Percentiles rank a stretch among this genome's conserved stretches.
phyloP scores from a whole-genome alignment of 2,113 vertebrate species.

The Larimichthys crocea region DNA sequence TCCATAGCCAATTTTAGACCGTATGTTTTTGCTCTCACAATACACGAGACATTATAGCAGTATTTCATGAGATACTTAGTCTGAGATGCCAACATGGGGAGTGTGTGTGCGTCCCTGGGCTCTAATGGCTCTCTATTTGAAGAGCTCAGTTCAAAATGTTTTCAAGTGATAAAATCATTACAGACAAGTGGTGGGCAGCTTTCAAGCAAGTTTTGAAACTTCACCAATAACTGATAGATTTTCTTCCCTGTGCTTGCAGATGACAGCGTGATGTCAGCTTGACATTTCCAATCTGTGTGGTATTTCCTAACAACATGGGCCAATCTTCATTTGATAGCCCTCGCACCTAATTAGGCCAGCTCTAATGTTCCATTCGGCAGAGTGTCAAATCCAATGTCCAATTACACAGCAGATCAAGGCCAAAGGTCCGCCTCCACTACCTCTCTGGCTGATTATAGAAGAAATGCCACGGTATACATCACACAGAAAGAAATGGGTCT shows the following conservation, averaged over 20 bases:
- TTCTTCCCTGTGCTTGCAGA: conserved; percentile 51
- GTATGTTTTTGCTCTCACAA: conserved; percentile 55
- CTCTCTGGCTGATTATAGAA: conserved; percentile 79
- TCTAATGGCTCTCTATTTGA: conserved; percentile 23
- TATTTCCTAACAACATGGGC: conserved; percentile 82
- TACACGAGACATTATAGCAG: conserved; percentile 46
- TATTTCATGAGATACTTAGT: conserved; percentile 55
- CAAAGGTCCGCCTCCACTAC: conserved; percentile 80
- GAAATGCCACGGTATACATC: conserved; percentile 70
- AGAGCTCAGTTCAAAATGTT: conserved; percentile 27
- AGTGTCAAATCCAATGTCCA: conserved; percentile 84
- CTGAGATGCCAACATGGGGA: conserved; percentile 19
- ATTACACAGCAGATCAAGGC: conserved; percentile 83
- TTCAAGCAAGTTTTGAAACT: conserved; percentile 68
- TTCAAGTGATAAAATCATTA: conserved; percentile 48
- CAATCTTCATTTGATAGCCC: conserved; percentile 81
- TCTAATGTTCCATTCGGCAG: conserved; percentile 83
- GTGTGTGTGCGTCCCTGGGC: conserved; percentile 24
- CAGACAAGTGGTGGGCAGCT: conserved; percentile 59
- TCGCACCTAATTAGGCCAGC: conserved; percentile 82
- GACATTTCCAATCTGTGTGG: conserved; percentile 82
- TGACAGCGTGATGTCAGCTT: conserved; percentile 72
- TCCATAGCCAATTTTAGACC: conserved; percentile 71
- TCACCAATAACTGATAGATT: conserved; percentile 76
- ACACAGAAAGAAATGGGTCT: conserved; percentile 54